These are phyloP conservation scores for Anas acuta DNA, from an alignment of 2,797 vertebrate species.

Conservation along the genomic window DNA sequence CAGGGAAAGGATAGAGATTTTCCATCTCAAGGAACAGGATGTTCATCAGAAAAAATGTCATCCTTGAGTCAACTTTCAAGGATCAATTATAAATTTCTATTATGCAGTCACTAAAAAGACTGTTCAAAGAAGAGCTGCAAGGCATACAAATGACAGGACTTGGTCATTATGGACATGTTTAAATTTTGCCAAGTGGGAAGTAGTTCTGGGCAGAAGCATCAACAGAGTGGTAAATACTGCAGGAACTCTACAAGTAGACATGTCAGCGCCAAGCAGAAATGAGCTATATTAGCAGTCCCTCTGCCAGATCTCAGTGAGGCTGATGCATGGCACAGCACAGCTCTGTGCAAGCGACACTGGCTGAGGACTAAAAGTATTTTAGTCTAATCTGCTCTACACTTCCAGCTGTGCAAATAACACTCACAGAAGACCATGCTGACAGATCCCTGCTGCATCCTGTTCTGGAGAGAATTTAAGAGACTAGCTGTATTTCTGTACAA, in stretches of 20 bases:
- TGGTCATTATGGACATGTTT: not conserved
- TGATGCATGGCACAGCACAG: not conserved
- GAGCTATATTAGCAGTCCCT: not conserved
- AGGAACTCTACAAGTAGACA: not conserved
- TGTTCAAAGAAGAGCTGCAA: not conserved
- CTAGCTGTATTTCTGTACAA: not conserved
- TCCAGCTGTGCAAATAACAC: conserved; percentile 65
- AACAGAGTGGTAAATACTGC: not conserved
- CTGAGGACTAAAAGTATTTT: conserved; percentile 35
- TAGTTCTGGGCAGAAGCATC: not conserved
- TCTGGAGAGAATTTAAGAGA: conserved; percentile 23
- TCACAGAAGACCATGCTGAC: conserved; percentile 41
- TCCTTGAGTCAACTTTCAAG: not conserved
- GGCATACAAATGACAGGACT: not conserved
- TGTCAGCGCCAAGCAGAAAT: conserved; percentile 1
- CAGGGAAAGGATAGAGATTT: not conserved
- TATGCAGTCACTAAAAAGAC: not conserved
- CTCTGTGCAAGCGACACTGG: not conserved
- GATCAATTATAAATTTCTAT: not conserved
- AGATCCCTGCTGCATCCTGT: conserved; percentile 32
- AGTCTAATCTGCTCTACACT: conserved; percentile 41
- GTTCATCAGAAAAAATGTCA: not conserved
- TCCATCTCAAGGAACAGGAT: not conserved
- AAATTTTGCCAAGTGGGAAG: not conserved
- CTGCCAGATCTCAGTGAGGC: not conserved